A percentile compares a stretch with the other conserved stretches of the same genome.
Conservation (phyloP, 2,113 vertebrate species). For the Labrus mixtus region DNA sequence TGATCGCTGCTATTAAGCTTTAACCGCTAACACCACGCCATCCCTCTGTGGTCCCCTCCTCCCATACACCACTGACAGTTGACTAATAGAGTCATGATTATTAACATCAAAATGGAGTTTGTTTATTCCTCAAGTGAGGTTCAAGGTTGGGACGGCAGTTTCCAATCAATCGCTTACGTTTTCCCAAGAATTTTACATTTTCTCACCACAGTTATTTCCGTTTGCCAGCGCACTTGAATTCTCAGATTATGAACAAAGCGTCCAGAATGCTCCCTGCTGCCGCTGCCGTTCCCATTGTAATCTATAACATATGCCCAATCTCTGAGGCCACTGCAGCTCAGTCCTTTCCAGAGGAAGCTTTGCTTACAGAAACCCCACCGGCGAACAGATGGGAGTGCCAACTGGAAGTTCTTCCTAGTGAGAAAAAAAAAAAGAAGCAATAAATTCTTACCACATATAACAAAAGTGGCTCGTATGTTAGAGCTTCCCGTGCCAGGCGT, state of each 20-base stretch:
- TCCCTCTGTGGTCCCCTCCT: background rate
- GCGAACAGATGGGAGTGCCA: conserved; percentile 51
- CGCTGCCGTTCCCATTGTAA: conserved; percentile 56
- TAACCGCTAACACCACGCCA: conserved; percentile 53
- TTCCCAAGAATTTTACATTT: conserved; percentile 30
- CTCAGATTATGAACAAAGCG: conserved; percentile 22
- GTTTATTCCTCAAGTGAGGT: conserved; percentile 55
- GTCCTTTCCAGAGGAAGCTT: conserved; percentile 53
- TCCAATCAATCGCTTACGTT: conserved; percentile 62
- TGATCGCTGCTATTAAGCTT: conserved; percentile 72
- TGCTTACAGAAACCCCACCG: conserved; percentile 46
- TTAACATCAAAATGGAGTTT: conserved; percentile 59
- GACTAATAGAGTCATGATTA: conserved; percentile 65
- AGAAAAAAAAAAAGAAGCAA: conserved; percentile 41
- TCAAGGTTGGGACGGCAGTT: conserved; percentile 47
- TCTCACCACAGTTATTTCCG: conserved; percentile 9
- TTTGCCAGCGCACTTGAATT: conserved; percentile 12
- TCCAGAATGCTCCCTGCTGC: background rate
- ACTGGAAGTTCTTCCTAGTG: conserved; percentile 52
- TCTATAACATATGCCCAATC: conserved; percentile 54
- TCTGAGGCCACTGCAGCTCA: conserved; percentile 35
- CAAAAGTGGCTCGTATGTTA: conserved; percentile 40
- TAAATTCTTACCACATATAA: conserved; percentile 26
- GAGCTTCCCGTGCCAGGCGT: background rate
- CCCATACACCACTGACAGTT: conserved; percentile 15